A percentile compares a stretch with the other conserved stretches of the same genome.
These are phyloP conservation scores for Canis aureus DNA, from an alignment of 2,113 vertebrate genomes.

Conservation along the genomic window DNA sequence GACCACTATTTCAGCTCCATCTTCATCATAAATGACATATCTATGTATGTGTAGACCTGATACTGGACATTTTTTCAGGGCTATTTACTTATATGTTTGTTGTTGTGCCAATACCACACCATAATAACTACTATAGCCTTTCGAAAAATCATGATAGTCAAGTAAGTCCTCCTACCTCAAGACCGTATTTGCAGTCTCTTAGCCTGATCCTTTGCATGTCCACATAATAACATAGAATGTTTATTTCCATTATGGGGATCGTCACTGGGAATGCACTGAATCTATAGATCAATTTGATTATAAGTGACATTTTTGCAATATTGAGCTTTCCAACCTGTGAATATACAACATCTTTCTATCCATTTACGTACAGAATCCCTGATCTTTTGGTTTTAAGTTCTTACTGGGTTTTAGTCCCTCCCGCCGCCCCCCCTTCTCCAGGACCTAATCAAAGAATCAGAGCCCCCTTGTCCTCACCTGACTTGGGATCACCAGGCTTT, in stretches of 20 bases:
- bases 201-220: neutral
- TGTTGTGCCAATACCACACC: neutral
- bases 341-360: neutral
- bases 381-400: neutral
- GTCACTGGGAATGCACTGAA: neutral
- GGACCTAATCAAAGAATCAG: neutral
- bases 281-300: neutral
- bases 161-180: neutral
- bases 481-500: conserved; percentile 77
- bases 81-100: neutral
- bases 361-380: neutral
- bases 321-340: neutral
- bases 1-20: neutral
- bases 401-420: neutral
- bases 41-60: neutral
- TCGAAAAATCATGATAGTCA: neutral
- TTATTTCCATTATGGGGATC: neutral
- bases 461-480: conserved; percentile 76
- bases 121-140: neutral
- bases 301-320: neutral
- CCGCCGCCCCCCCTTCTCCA: neutral
- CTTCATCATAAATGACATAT: neutral
- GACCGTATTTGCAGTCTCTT: neutral
- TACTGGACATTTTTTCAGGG: neutral
- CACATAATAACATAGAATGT: neutral